A percentile compares a stretch with the other conserved stretches of the same genome.
These are phyloP conservation scores for Pteruthius melanotis DNA, from an alignment of 2,113 vertebrate species.

Conservation along the genomic window DNA sequence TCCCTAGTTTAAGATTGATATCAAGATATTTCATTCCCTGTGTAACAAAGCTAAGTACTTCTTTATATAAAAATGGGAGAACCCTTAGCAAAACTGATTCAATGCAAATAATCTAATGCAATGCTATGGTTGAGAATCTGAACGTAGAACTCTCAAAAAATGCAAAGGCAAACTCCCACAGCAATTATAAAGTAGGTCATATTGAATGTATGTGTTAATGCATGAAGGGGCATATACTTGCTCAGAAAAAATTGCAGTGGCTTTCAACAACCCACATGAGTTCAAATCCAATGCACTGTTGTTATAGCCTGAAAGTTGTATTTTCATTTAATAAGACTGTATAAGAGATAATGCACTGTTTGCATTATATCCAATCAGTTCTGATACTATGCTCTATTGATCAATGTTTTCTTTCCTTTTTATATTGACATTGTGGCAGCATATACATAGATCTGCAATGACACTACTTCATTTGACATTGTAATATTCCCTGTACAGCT, in stretches of 20 bases:
- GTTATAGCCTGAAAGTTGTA: not conserved
- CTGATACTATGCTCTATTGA: constrained; percentile 27
- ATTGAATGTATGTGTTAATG: not conserved
- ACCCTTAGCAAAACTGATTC: constrained; percentile 32
- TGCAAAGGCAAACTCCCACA: constrained; percentile 56
- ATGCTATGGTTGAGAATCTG: constrained; percentile 1
- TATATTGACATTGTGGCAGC: constrained; percentile 7
- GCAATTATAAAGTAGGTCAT: constrained; percentile 63
- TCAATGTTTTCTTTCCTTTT: constrained; percentile 36
- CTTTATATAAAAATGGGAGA: constrained; percentile 16
- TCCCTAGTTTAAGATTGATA: not conserved
- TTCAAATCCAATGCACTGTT: not conserved
- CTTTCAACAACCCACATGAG: not conserved
- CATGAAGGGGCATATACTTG: not conserved
- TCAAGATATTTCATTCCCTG: not conserved
- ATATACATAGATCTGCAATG: not conserved
- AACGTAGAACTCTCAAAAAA: constrained; percentile 43
- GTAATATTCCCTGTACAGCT: constrained; percentile 40
- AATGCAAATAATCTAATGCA: constrained; percentile 46
- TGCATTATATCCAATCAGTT: constrained; percentile 42
- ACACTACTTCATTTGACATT: constrained; percentile 52
- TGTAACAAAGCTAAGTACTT: constrained; percentile 8
- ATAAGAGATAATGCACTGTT: constrained; percentile 31
- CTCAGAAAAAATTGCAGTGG: not conserved
- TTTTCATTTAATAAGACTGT: constrained; percentile 44